Evolutionary conservation across 1,140 invertebrate species (phyloP).

Genomic region (Scaptomyza hsui): DNA sequence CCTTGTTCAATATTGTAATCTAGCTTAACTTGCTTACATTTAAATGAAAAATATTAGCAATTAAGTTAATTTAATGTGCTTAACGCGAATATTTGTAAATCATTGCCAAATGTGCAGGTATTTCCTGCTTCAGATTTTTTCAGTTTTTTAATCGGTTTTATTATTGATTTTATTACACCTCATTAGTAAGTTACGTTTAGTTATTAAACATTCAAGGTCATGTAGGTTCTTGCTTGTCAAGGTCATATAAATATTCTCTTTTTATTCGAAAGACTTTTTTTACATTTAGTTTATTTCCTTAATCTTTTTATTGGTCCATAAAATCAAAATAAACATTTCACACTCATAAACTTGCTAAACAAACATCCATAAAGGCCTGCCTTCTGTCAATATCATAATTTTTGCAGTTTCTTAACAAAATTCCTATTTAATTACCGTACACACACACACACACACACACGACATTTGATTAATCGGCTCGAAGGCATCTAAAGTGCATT

Average conservation of each 20-base stretch:
- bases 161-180: not conserved
- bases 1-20: constrained; percentile 19
- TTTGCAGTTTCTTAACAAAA: not conserved
- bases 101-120: not conserved
- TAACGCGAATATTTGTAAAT: constrained; percentile 18
- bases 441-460: no score
- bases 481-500: not conserved
- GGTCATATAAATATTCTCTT: not conserved
- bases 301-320: no score
- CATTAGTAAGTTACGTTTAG: no score
- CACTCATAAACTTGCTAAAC: no score
- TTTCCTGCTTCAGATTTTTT: not conserved
- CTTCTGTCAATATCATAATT: no score
- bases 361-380: no score
- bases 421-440: not conserved
- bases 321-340: no score
- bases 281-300: not conserved
- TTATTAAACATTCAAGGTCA: not conserved
- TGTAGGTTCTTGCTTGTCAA: not conserved
- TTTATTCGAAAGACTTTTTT: no score
- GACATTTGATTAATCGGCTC: not conserved
- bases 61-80: constrained; percentile 7
- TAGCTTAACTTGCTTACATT: constrained; percentile 16
- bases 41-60: constrained; percentile 24
- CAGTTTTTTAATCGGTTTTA: not conserved